Base-by-base conservation (phyloP, 1,140 invertebrate genomes). In the Magallana ariakensis region DNA sequence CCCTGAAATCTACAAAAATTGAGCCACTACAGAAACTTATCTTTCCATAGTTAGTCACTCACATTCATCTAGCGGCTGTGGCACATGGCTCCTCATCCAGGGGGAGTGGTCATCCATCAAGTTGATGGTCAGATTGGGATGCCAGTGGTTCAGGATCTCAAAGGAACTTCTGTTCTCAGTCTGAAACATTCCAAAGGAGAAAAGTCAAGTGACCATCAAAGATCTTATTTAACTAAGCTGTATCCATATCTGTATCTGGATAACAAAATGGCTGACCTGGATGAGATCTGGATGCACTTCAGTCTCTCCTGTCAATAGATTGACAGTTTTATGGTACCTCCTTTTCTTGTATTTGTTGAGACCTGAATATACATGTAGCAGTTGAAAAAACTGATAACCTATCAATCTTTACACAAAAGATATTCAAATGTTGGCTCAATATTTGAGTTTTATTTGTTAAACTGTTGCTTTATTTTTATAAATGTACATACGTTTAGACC, bases 81-180 rank as follows among this genome's bases (percentile, higher is more conserved):
- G 98, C 11, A 99, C 96, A 16, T 93, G 91, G 55, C 98, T 98
- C 92, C 96, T 96, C 11, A 97, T 96, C 99, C 99, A 99, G 89
- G 97, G 96, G 0, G 98, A 99, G 94, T 98, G 97, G 95, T 99
- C 99, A 87, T 97, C 97, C 33, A 99, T 96, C 58, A 99, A 94
- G 95, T 99, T 99, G 53, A 99, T 96, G 0, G 99, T 99, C 87
- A 99, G 94, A 96, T 99, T 99, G 1, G 98, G 98, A 96, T 99
- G 99, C 99, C 99, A 99, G 94, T 99, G 98, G 16, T 98, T 99
- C 0, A 99, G 95, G 88, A 99, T 97, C 95, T 99, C 93, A 92
- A 86, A 94, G 3, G 89, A 84, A 5, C 91, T 92, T 26, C 89
- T 89, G 85, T 93, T 94, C 19, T 91, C 90, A 89, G 92, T 93